phyloP scores from a whole-genome alignment of 2,113 vertebrate species.

The Myotis davidii region DNA sequence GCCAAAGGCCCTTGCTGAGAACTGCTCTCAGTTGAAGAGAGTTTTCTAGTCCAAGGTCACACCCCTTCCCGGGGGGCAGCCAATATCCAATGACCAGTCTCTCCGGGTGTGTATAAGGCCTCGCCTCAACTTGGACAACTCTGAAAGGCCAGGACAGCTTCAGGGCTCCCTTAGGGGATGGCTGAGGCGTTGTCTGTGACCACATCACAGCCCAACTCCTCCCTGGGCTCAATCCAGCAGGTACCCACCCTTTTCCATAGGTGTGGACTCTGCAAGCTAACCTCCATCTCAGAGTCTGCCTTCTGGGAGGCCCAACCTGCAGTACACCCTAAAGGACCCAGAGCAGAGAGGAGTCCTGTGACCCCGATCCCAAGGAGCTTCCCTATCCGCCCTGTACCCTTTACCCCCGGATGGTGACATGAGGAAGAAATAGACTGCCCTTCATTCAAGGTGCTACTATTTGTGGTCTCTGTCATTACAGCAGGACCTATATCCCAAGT shows the following conservation, averaged over 20 bases:
- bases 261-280: neutral
- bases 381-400: neutral
- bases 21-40: neutral
- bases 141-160: neutral
- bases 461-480: neutral
- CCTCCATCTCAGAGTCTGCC: neutral
- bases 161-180: neutral
- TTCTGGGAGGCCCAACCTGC: neutral
- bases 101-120: neutral
- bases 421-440: neutral
- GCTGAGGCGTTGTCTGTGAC: neutral
- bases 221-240: neutral
- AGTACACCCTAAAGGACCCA: neutral
- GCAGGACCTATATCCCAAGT: rapidly evolving
- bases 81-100: neutral
- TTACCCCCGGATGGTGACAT: neutral
- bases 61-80: neutral
- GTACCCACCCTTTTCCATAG: neutral
- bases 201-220: neutral
- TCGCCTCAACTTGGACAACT: neutral
- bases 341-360: neutral
- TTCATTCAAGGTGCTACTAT: neutral
- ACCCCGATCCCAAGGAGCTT: neutral
- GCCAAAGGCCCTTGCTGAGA: neutral
- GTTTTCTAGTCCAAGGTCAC: neutral